Evolutionary conservation across 2,797 vertebrate species (phyloP).

Genomic region (Oryzias dopingdopingensis): DNA sequence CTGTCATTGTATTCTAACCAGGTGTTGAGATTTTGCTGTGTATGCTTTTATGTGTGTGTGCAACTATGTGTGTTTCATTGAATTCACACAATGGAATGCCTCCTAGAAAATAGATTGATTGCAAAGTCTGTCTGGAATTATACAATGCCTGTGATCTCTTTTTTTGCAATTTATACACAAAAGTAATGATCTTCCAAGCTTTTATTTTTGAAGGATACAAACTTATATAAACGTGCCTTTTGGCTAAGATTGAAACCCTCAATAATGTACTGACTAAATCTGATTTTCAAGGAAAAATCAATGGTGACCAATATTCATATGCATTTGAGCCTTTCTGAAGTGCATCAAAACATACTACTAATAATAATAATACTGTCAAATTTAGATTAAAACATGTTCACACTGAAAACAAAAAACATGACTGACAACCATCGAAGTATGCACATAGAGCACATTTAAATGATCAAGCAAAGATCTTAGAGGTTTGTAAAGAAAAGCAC

Average conservation of each 20-base stretch:
- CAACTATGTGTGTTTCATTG: slow-evolving; percentile 7
- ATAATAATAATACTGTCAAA: no score
- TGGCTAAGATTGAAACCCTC: slow-evolving; percentile 2
- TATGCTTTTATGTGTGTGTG: slow-evolving; percentile 10
- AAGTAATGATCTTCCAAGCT: slow-evolving; percentile 23
- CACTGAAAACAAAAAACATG: no score
- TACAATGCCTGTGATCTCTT: slow-evolving; percentile 23
- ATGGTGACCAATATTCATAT: no score
- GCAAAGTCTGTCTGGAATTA: slow-evolving; percentile 50
- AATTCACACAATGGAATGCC: slow-evolving; percentile 35
- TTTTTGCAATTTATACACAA: slow-evolving; percentile 22
- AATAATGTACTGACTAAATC: slow-evolving; percentile 1
- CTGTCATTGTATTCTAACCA: slow-evolving; percentile 48
- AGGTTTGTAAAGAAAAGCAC: no score
- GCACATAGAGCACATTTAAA: no score
- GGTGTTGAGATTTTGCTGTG: slow-evolving; percentile 38
- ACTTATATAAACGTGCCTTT: background rate
- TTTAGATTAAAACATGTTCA: no score
- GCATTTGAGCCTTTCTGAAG: no score
- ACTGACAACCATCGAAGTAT: no score
- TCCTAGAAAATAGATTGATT: slow-evolving; percentile 48
- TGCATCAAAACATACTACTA: no score
- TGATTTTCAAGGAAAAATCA: no score
- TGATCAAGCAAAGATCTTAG: no score
- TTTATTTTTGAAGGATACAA: no score